Evolutionary conservation across 2,888 invertebrate genomes (phyloP), one percentile per base, ranked within the genome.

Genomic region (Sussaba pulchella): DNA sequence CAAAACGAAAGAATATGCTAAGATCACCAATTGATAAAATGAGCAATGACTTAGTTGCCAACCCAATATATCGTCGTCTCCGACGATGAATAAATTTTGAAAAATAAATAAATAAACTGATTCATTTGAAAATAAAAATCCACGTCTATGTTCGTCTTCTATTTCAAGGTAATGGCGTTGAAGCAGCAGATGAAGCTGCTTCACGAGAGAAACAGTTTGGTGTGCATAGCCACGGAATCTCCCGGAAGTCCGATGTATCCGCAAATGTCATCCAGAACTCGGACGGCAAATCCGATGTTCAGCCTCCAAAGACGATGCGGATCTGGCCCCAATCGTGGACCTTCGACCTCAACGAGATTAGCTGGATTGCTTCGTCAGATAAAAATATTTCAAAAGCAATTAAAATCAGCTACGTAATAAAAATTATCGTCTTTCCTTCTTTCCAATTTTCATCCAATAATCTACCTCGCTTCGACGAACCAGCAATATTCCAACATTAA

Each of bases 361-460:
- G 82, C 88, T 2, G 88, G 87, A 5, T 84, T 91, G 10, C 82
- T 91, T 21, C 85, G 90, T 9, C 90, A 90, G 80, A 91, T 91
- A 54, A 91, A 91, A 82, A 87, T 85, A n/a, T 90, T 90, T 71
- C 91, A 91, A 36, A 88, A 88, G 31, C 90, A 91, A 76, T 82
- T 83, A 41, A 81, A 83, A 80, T 81, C 75, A 1, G 57, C 73
- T 39, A 14, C 79, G 10, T 82, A 74, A 79, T 52, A 1, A 17
- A 73, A 43, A 52, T 31, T 8, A 8, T 41, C 2, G 21, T 31
- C 63, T 21, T 9, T 61, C 31, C 6, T n/a, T 54, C 31, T 36
- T 19, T 26, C 26, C 10, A 4, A 43, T 9, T 0, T n/a, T 10
- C 3, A n/a, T n/a, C n/a, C n/a, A n/a, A n/a, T n/a, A n/a, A n/a